phyloP scores from a whole-genome alignment of 1,140 invertebrate species.

The Zaprionus nigranus region DNA sequence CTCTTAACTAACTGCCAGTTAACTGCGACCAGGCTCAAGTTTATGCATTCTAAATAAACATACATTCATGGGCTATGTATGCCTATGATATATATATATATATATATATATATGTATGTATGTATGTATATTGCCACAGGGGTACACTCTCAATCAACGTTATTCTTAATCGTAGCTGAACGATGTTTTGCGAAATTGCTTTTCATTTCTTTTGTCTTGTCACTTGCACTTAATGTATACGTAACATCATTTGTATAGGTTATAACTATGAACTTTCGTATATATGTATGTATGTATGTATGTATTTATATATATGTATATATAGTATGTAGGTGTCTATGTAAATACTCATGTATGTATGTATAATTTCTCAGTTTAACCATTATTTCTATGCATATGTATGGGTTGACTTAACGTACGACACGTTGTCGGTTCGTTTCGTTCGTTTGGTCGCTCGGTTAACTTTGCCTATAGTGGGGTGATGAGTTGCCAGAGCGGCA shows the following conservation, averaged over 20 bases:
- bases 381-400: slow-evolving; percentile 72
- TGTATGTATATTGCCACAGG: slow-evolving; percentile 6
- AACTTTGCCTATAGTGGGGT: slow-evolving; percentile 15
- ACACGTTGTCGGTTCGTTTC: slow-evolving; percentile 22
- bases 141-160: slow-evolving; percentile 14
- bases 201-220: slow-evolving; percentile 58
- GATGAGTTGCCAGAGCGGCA: background rate
- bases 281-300: slow-evolving; percentile 23
- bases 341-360: slow-evolving; percentile 14
- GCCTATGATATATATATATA: too few relatives aligned
- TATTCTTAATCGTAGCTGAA: slow-evolving; percentile 41
- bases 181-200: slow-evolving; percentile 69
- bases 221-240: slow-evolving; percentile 52
- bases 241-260: slow-evolving; percentile 47
- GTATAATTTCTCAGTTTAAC: slow-evolving; percentile 45
- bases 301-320: slow-evolving; percentile 3
- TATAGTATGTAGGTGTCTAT: slow-evolving; percentile 19
- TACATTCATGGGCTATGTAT: background rate
- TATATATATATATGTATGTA: too few relatives aligned
- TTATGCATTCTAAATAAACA: slow-evolving; percentile 11
- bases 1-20: background rate
- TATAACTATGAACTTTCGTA: slow-evolving; percentile 48
- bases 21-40: slow-evolving; percentile 1
- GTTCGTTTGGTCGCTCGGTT: slow-evolving; percentile 39
- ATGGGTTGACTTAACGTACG: slow-evolving; percentile 62